Evolutionary conservation across 1,140 invertebrate species (phyloP).

Genomic region (Kradibia gibbosae): DNA sequence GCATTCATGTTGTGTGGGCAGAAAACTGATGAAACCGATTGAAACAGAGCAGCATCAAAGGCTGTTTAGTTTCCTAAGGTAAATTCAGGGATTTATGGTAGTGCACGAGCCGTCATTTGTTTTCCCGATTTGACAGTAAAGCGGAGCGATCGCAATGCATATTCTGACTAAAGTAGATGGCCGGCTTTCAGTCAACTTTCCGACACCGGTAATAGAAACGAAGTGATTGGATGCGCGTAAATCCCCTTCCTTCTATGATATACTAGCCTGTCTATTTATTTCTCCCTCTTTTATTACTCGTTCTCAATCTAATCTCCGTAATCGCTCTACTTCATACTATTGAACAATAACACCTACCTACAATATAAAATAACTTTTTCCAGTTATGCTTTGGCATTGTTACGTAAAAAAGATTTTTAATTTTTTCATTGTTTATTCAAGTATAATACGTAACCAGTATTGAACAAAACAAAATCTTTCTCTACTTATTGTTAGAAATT

Average conservation of each 20-base stretch:
- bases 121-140: conserved; percentile 40
- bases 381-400: background rate
- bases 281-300: background rate
- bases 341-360: conserved; percentile 13
- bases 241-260: background rate
- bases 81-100: conserved; percentile 14
- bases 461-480: background rate
- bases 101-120: conserved; percentile 30
- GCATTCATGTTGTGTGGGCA: background rate
- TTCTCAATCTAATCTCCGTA: background rate
- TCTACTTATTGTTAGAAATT: conserved; percentile 12
- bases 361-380: conserved; percentile 28
- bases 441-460: background rate
- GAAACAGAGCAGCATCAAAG: background rate
- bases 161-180: conserved; percentile 14
- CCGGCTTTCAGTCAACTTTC: conserved; percentile 53
- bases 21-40: background rate
- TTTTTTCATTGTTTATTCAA: background rate
- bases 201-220: conserved; percentile 61
- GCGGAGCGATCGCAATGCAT: background rate
- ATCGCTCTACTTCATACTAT: background rate
- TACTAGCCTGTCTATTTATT: too few relatives aligned
- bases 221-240: conserved; percentile 64
- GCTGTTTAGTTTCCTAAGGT: conserved; percentile 7
- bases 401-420: background rate